Percentiles rank a stretch among this genome's conserved stretches.
Conservation (phyloP, 2,113 vertebrate genomes). For the Festucalex cinctus region DNA sequence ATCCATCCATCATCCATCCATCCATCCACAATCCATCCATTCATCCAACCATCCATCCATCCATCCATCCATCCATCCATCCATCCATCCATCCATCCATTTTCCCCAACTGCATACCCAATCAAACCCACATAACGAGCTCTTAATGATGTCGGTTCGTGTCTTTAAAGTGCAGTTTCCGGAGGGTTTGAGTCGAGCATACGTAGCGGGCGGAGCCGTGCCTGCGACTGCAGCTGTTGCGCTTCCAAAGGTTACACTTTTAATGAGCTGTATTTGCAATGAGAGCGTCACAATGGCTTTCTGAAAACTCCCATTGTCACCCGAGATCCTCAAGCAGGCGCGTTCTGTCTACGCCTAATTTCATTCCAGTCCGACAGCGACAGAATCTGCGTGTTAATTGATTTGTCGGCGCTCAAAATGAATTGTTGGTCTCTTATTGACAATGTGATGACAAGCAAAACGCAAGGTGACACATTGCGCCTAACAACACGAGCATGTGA, state of each 20-base stretch:
- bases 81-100: too few species aligned
- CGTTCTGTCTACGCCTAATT: conserved; percentile 43
- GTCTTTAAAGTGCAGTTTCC: neutral
- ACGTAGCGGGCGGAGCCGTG: neutral
- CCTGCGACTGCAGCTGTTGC: conserved; percentile 33
- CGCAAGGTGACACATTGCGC: neutral
- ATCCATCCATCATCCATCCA: too few species aligned
- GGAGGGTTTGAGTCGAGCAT: conserved; percentile 8
- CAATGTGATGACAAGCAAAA: conserved; percentile 3
- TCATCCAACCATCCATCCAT: too few species aligned
- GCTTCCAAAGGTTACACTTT: conserved; percentile 40
- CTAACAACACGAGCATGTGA: conserved; percentile 4
- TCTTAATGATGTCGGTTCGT: neutral
- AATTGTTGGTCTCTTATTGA: conserved; percentile 9
- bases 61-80: too few species aligned
- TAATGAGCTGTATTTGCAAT: conserved; percentile 52
- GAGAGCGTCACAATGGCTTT: conserved; percentile 40
- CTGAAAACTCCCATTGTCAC: conserved; percentile 22
- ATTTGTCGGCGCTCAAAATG: conserved; percentile 29
- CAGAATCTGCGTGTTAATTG: conserved; percentile 33
- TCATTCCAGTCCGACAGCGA: conserved; percentile 34
- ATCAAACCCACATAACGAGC: neutral
- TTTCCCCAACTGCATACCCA: neutral
- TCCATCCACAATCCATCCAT: too few species aligned
- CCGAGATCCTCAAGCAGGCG: conserved; percentile 40